Evolutionary conservation across 2,797 vertebrate species (phyloP), one percentile per base, ranked within the genome.

Genomic region (Sarcophilus harrisii): DNA sequence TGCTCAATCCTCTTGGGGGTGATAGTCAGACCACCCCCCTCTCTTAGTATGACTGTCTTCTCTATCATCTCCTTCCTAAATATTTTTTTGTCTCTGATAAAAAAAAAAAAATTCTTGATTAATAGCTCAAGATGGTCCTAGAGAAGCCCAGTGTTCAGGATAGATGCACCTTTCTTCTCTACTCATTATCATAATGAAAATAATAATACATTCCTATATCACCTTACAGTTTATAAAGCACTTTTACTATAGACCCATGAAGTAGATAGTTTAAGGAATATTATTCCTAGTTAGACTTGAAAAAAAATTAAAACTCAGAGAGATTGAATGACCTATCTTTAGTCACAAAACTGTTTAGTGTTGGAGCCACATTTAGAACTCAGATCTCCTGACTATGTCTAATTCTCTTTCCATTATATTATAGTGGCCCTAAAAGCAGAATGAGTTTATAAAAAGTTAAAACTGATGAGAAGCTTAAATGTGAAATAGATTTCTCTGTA

Each of bases 401-500:
- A 87, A 2, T 27, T 24, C 10, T 87, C 73, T 27, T 87, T 49
- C 73, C 45, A 87, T 87, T 49, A 49, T 87, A 49, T 38, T 49
- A 49, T 10, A 49, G 1, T 93, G 91, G 58, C 60, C 96, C 94
- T 24, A 91, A 97, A 91, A 97, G 95, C 87, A 95, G 95, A 93
- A 93, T 91, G 93, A 92, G 94, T 95, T 45, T 45, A 94, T 96
- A 96, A 93, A 59, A 94, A 32, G 60, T 18, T 54, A 91, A 94
- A 96, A 95, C 91, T 38, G 13, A 87, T 6, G 66, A 96, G 95
- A 60, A 92, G 59, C 92, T 95, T 62, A 96, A 93, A 97, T 97
- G 93, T 73, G 97, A 95, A 97, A 97, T 16, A 94, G 49, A 96
- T 96, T 97, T 95, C 90, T 2, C 32, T 94, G 96, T 91, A 95